A percentile compares a stretch with the other conserved stretches of the same genome.
phyloP scores from a whole-genome alignment of 2,113 vertebrate species.

The Eretmochelys imbricata region DNA sequence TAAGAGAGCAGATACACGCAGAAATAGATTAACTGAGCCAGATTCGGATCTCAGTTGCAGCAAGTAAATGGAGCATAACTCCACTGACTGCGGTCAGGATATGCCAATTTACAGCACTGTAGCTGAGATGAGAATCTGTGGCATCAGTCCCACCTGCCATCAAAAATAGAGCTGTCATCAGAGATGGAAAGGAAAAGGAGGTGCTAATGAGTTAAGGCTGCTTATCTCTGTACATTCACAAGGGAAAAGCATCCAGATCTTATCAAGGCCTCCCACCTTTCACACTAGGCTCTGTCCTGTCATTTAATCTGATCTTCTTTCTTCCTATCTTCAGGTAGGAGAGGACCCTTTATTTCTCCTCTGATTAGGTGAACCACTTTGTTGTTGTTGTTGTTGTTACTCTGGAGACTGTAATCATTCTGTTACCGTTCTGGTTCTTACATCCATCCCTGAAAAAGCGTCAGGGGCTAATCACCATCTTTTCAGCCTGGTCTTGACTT shows the following conservation, averaged over 20 bases:
- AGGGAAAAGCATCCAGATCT: conserved; percentile 55
- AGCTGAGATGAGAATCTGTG: not conserved
- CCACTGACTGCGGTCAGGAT: not conserved
- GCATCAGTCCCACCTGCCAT: conserved; percentile 37
- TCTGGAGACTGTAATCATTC: not conserved
- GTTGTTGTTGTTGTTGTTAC: not conserved
- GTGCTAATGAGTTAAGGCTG: conserved; percentile 66
- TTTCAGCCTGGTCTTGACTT: not conserved
- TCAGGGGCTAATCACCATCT: not conserved
- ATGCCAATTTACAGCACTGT: not conserved
- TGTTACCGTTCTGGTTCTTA: not conserved
- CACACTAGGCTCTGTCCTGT: not conserved
- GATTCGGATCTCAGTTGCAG: not conserved
- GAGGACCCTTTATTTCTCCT: not conserved
- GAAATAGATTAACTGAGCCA: not conserved
- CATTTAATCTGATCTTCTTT: conserved; percentile 38
- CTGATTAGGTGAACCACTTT: not conserved
- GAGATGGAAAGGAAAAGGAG: conserved; percentile 41
- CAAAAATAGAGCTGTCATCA: conserved; percentile 41
- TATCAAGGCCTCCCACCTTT: conserved; percentile 43
- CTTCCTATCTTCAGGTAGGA: conserved; percentile 1
- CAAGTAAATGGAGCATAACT: not conserved
- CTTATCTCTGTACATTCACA: conserved; percentile 61
- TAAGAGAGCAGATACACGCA: not conserved
- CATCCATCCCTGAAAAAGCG: rapidly evolving